Evolutionary conservation across 2,888 invertebrate species (phyloP).

Genomic region (Notocelia uddmanniana): DNA sequence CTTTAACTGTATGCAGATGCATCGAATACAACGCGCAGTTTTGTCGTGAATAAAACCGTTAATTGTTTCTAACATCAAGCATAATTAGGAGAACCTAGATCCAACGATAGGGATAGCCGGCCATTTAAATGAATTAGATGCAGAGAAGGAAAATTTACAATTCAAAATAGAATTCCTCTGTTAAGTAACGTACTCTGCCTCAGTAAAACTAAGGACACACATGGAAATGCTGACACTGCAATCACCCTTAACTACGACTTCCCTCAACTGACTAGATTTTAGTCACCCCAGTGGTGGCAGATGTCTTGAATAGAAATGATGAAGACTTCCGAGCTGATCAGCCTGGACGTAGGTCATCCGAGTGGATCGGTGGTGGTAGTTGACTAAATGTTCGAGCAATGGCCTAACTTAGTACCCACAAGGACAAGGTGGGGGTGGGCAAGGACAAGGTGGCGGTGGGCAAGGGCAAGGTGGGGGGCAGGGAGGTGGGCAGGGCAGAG

Average conservation of each 20-base stretch:
- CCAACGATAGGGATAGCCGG: background rate
- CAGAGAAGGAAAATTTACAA: background rate
- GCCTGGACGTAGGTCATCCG: background rate
- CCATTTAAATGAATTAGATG: background rate
- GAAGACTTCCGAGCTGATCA: background rate
- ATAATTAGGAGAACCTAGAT: background rate
- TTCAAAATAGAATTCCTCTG: background rate
- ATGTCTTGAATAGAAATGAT: background rate
- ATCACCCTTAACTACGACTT: background rate
- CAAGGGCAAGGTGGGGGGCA: constrained; percentile 3
- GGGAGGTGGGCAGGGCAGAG: constrained; percentile 19
- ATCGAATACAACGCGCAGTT: background rate
- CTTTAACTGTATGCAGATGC: background rate
- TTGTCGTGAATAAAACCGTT: background rate
- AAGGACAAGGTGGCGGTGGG: constrained; percentile 18
- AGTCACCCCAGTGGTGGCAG: background rate
- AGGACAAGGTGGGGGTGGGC: constrained; percentile 30
- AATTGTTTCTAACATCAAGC: background rate
- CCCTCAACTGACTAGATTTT: background rate
- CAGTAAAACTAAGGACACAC: background rate
- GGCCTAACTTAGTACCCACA: constrained; percentile 12
- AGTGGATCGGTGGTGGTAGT: background rate
- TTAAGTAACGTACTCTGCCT: background rate
- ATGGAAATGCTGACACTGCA: background rate
- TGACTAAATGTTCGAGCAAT: constrained; percentile 9